These are phyloP conservation scores for Melanostoma scalare DNA, from an alignment of 2,888 invertebrate genomes.

Conservation along the genomic window DNA sequence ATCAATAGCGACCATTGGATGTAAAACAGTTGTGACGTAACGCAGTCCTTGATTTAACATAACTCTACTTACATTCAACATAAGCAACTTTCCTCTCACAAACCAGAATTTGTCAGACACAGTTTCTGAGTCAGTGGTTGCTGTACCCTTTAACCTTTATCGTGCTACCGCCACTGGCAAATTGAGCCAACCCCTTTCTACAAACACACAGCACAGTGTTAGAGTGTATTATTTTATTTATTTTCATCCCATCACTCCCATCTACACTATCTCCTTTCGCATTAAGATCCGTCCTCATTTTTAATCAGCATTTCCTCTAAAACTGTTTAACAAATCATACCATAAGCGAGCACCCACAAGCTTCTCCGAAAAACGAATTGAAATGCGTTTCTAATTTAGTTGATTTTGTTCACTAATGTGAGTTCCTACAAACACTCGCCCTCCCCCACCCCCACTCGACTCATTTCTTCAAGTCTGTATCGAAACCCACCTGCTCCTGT, in stretches of 20 bases:
- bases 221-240: conserved; percentile 56
- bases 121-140: no score
- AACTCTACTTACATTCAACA: no score
- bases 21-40: no score
- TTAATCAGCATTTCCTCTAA: conserved; percentile 49
- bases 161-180: conserved; percentile 28
- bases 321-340: conserved; percentile 9
- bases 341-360: neutral
- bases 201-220: conserved; percentile 21
- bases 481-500: neutral
- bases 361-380: conserved; percentile 35
- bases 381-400: conserved; percentile 72
- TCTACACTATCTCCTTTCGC: conserved; percentile 35
- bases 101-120: no score
- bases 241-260: conserved; percentile 43
- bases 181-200: conserved; percentile 27
- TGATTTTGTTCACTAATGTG: conserved; percentile 58
- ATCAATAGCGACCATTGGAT: no score
- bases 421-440: neutral
- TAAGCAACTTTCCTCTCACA: no score
- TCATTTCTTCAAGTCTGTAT: neutral
- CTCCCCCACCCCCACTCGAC: no score
- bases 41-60: no score
- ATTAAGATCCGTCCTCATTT: conserved; percentile 43
- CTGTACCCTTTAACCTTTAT: no score